These are phyloP conservation scores for Amblyopsis rosae DNA, from an alignment of 2,113 vertebrate species.

Conservation along the genomic window DNA sequence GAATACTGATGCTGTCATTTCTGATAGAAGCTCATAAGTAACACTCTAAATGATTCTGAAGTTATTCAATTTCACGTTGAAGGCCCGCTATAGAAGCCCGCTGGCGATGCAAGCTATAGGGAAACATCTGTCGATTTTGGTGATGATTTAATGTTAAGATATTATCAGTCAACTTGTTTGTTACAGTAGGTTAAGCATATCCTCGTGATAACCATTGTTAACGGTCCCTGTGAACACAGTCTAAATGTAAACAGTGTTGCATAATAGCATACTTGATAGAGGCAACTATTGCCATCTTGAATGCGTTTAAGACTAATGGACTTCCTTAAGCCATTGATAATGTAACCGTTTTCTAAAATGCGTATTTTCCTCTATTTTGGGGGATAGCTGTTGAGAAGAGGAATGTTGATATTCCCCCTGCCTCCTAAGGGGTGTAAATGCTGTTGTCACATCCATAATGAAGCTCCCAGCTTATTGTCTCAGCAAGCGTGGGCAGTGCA, in stretches of 20 bases:
- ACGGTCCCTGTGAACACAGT: background rate
- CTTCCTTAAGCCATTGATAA: slow-evolving; percentile 39
- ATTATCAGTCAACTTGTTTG: background rate
- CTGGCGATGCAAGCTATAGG: background rate
- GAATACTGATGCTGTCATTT: slow-evolving; percentile 47
- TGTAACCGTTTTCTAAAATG: slow-evolving; percentile 28
- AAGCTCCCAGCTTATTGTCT: slow-evolving; percentile 64
- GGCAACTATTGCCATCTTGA: slow-evolving; percentile 47
- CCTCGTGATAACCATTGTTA: slow-evolving; percentile 14
- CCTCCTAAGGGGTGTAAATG: slow-evolving; percentile 34
- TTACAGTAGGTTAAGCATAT: background rate
- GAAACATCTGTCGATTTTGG: slow-evolving; percentile 16
- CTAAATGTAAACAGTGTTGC: slow-evolving; percentile 21
- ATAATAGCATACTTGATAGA: slow-evolving; percentile 14
- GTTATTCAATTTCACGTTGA: slow-evolving; percentile 51
- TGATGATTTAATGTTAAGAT: slow-evolving; percentile 12
- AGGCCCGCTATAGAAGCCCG: slow-evolving; percentile 25
- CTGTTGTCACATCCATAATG: slow-evolving; percentile 54
- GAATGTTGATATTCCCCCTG: slow-evolving; percentile 33
- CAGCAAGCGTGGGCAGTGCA: slow-evolving; percentile 55
- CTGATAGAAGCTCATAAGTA: slow-evolving; percentile 8
- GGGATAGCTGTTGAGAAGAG: background rate
- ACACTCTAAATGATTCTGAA: slow-evolving; percentile 39
- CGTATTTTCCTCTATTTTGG: background rate
- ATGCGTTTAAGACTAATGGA: slow-evolving; percentile 36